phyloP scores from a whole-genome alignment of 1,140 invertebrate species.

The Drosophila erecta region DNA sequence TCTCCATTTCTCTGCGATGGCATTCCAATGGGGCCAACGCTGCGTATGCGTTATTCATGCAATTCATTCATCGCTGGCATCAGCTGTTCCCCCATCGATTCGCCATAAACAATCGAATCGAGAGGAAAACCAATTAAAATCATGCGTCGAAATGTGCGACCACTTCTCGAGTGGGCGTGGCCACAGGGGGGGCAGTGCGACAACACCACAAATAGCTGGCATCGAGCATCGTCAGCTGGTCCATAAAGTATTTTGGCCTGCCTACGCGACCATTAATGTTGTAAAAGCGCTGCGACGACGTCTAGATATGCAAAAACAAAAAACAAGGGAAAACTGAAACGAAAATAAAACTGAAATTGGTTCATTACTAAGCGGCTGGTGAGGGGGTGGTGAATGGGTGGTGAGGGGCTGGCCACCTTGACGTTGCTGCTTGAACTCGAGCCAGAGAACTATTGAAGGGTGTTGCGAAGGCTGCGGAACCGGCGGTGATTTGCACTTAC shows the following conservation, averaged over 20 bases:
- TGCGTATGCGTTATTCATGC: conserved; percentile 44
- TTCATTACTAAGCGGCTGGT: conserved; percentile 65
- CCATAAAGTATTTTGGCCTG: conserved; percentile 61
- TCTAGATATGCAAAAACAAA: conserved; percentile 53
- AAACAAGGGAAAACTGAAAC: conserved; percentile 36
- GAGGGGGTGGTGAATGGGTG: conserved; percentile 14
- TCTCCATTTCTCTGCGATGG: neutral
- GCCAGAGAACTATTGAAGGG: conserved; percentile 77
- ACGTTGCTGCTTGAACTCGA: conserved; percentile 79
- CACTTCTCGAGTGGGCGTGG: conserved; percentile 37
- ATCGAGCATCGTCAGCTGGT: conserved; percentile 55
- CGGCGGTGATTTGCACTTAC: conserved; percentile 44
- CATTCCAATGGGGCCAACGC: neutral
- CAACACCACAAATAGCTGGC: conserved; percentile 41
- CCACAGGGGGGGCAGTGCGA: conserved; percentile 2
- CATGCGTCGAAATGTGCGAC: conserved; percentile 65
- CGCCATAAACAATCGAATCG: conserved; percentile 67
- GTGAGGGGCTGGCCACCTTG: conserved; percentile 58
- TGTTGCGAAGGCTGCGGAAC: conserved; percentile 58
- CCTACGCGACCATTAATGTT: conserved; percentile 63
- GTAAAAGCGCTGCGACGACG: conserved; percentile 49
- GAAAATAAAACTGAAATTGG: conserved; percentile 77
- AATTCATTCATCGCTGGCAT: conserved; percentile 39
- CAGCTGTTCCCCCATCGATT: conserved; percentile 59
- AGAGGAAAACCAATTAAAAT: conserved; percentile 70